These are phyloP conservation scores for Epiblema foenella DNA, from an alignment of 2,888 invertebrate species.

Conservation along the genomic window DNA sequence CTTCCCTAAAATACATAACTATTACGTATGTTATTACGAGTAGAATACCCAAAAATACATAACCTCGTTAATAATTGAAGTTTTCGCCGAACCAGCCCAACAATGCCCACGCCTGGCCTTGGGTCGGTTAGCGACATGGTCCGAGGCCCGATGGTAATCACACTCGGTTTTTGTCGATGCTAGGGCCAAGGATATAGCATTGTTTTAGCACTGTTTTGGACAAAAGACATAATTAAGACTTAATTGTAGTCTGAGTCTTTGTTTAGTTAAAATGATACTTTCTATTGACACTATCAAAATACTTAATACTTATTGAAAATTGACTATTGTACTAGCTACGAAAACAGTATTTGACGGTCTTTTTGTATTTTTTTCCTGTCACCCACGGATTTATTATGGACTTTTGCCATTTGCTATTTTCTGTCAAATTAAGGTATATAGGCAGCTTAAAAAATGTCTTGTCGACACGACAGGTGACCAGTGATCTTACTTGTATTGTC, in stretches of 20 bases:
- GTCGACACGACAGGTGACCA: too few relatives aligned
- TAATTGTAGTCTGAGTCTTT: constrained; percentile 28
- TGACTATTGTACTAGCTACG: too few relatives aligned
- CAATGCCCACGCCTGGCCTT: constrained; percentile 32
- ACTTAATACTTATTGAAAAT: too few relatives aligned
- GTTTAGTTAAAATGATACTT: neutral
- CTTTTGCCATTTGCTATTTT: too few relatives aligned
- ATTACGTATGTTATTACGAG: too few relatives aligned
- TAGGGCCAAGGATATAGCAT: constrained; percentile 40
- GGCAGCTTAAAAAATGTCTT: too few relatives aligned
- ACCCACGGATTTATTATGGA: too few relatives aligned
- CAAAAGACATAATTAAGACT: neutral
- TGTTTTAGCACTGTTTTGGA: constrained; percentile 17
- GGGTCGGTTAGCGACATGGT: constrained; percentile 31
- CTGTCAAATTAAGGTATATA: too few relatives aligned
- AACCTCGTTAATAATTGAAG: constrained; percentile 22
- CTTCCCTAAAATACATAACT: too few relatives aligned
- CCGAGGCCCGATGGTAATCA: constrained; percentile 41
- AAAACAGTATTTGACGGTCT: too few relatives aligned
- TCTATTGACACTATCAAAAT: neutral
- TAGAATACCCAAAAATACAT: neutral
- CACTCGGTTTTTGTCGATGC: constrained; percentile 31
- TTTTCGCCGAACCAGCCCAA: constrained; percentile 23
- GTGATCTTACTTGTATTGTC: too few relatives aligned
- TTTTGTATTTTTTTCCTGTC: too few relatives aligned